phyloP scores from a whole-genome alignment of 2,797 vertebrate genomes.

The Scarus forsteni region DNA sequence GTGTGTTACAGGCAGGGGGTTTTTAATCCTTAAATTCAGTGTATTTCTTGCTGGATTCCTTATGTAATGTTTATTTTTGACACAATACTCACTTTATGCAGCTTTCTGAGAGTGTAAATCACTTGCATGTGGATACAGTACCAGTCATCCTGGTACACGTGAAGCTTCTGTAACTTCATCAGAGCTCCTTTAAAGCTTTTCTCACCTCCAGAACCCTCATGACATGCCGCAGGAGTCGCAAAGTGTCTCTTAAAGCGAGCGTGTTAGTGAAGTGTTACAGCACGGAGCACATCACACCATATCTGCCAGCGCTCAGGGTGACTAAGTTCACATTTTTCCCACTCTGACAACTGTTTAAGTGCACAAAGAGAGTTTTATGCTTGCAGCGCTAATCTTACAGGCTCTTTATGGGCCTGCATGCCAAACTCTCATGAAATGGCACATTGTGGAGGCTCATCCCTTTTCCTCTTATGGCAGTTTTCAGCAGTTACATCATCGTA shows the following conservation, averaged over 20 bases:
- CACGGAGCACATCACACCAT: slow-evolving; percentile 39
- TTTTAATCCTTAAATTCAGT: neutral
- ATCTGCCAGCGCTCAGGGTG: slow-evolving; percentile 71
- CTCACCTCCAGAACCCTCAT: slow-evolving; percentile 19
- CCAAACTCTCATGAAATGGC: slow-evolving; percentile 64
- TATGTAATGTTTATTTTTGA: slow-evolving; percentile 28
- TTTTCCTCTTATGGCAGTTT: slow-evolving; percentile 42
- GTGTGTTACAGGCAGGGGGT: slow-evolving; percentile 1
- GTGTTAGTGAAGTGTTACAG: slow-evolving; percentile 53
- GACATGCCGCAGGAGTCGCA: slow-evolving; percentile 31
- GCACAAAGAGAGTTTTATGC: slow-evolving; percentile 75
- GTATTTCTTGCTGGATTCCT: slow-evolving; percentile 5
- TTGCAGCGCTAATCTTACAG: slow-evolving; percentile 62
- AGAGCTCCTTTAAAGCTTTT: slow-evolving; percentile 21
- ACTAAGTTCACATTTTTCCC: slow-evolving; percentile 66
- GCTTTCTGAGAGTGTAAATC: neutral
- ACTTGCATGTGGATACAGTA: slow-evolving; percentile 10
- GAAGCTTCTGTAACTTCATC: slow-evolving; percentile 37
- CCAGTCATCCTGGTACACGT: slow-evolving; percentile 10
- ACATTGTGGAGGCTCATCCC: slow-evolving; percentile 66
- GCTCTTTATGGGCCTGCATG: slow-evolving; percentile 63
- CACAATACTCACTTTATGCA: slow-evolving; percentile 33
- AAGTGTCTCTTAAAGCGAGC: slow-evolving; percentile 28
- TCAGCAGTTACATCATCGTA: slow-evolving; percentile 71
- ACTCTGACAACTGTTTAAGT: slow-evolving; percentile 68